These are phyloP conservation scores for Sander vitreus DNA, from an alignment of 2,113 vertebrate genomes.

Conservation along the genomic window DNA sequence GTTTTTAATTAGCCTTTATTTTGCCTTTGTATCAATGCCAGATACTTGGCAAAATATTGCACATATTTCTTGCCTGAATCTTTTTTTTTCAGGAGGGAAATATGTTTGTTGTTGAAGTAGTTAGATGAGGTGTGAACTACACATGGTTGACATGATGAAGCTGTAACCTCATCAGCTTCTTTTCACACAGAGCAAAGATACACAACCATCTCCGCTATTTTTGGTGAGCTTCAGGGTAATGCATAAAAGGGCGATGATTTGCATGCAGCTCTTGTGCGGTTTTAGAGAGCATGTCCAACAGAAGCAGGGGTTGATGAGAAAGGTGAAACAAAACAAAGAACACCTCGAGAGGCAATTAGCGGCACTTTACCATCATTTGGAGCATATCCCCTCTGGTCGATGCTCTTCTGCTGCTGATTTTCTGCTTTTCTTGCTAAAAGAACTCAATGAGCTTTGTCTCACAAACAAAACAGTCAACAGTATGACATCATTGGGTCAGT, in stretches of 20 bases:
- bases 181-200: not conserved
- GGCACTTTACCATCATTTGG: slow-evolving; percentile 64
- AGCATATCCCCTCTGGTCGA: slow-evolving; percentile 58
- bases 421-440: slow-evolving; percentile 14
- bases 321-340: slow-evolving; percentile 64
- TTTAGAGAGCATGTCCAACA: slow-evolving; percentile 46
- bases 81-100: not conserved
- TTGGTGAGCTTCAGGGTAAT: not conserved
- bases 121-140: slow-evolving; percentile 20
- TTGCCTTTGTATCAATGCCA: not conserved
- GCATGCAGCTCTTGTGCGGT: slow-evolving; percentile 46
- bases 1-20: slow-evolving; percentile 33
- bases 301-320: slow-evolving; percentile 29
- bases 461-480: not conserved
- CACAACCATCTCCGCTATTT: not conserved
- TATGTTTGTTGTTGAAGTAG: not conserved
- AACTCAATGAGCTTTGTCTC: slow-evolving; percentile 25
- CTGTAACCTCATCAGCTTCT: slow-evolving; percentile 12
- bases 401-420: slow-evolving; percentile 58
- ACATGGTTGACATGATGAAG: not conserved
- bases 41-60: slow-evolving; percentile 23
- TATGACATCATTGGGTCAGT: not conserved
- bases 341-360: slow-evolving; percentile 72
- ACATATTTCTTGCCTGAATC: slow-evolving; percentile 6
- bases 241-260: slow-evolving; percentile 44